Evolutionary conservation across 2,888 invertebrate genomes (phyloP).

Genomic region (Bellardia pandia): DNA sequence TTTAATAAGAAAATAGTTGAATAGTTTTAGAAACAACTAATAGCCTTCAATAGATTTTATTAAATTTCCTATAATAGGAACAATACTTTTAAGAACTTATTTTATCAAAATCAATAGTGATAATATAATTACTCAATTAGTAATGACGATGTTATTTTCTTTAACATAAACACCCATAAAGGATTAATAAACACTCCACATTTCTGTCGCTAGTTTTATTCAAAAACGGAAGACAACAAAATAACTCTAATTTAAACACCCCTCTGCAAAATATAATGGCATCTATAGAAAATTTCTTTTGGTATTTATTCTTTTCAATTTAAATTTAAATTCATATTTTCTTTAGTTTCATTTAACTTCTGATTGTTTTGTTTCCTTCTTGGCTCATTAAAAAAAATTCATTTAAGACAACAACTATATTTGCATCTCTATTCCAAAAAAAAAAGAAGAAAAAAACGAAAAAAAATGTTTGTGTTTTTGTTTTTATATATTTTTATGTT

Average conservation of each 20-base stretch:
- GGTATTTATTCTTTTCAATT: constrained; percentile 1
- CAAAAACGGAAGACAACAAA: no score
- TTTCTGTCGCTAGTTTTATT: no score
- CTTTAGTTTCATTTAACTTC: constrained; percentile 54
- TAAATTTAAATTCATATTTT: constrained; percentile 50
- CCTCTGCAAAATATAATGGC: not conserved
- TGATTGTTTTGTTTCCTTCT: constrained; percentile 29
- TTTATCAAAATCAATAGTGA: no score
- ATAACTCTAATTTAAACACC: not conserved
- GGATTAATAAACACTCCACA: no score
- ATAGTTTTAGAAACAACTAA: no score
- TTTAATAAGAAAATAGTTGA: no score
- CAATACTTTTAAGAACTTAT: no score
- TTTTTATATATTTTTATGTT: constrained; percentile 73
- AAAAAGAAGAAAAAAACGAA: constrained; percentile 14
- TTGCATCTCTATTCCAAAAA: constrained; percentile 67
- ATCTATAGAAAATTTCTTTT: not conserved
- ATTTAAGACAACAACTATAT: constrained; percentile 53
- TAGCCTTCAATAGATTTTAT: no score
- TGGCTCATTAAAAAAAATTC: constrained; percentile 57
- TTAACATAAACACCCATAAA: no score
- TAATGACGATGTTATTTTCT: no score
- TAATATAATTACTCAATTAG: no score
- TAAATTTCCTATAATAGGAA: no score
- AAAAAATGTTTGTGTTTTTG: constrained; percentile 65